Percentiles rank a stretch among this genome's conserved stretches.
Conservation (phyloP, 2,888 invertebrate genomes). For the Brachypterus glaber region DNA sequence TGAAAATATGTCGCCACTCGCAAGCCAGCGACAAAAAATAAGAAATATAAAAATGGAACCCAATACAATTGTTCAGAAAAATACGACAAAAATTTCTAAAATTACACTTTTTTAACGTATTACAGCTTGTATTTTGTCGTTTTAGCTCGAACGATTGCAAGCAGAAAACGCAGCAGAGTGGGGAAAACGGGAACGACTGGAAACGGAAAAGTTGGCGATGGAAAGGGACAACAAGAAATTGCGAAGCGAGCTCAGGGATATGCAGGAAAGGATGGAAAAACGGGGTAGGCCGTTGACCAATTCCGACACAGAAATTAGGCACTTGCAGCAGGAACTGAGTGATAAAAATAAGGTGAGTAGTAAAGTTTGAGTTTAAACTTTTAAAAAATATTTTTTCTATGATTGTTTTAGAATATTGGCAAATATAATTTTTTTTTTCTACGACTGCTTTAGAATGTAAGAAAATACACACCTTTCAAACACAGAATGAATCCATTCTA, state of each 20-base stretch:
- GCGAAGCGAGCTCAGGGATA: constrained; percentile 55
- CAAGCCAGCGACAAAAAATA: too few relatives aligned
- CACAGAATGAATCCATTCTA: too few relatives aligned
- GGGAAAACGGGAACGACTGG: constrained; percentile 82
- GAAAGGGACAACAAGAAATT: constrained; percentile 86
- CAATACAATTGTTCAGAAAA: too few relatives aligned
- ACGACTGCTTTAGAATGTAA: too few relatives aligned
- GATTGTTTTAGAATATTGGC: too few relatives aligned
- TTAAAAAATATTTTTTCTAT: too few relatives aligned
- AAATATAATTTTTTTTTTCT: too few relatives aligned
- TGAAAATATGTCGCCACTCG: too few relatives aligned
- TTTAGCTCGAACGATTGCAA: constrained; percentile 73
- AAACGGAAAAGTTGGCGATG: constrained; percentile 79
- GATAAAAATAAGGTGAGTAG: constrained; percentile 52
- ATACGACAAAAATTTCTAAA: constrained; percentile 1
- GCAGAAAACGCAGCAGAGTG: constrained; percentile 90
- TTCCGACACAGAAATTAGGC: constrained; percentile 54
- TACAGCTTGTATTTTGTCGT: constrained; percentile 7
- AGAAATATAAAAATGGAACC: constrained; percentile 1
- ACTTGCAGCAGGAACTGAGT: constrained; percentile 56
- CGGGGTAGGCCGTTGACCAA: constrained; percentile 54
- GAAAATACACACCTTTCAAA: too few relatives aligned
- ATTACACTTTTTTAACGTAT: not conserved
- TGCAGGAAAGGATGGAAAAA: constrained; percentile 60
- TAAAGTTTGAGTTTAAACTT: too few relatives aligned